Evolutionary conservation across 92 coral and sea anemone species (phyloP), one percentile per base, ranked within the genome.

Genomic region (Parazoanthus darwini): DNA sequence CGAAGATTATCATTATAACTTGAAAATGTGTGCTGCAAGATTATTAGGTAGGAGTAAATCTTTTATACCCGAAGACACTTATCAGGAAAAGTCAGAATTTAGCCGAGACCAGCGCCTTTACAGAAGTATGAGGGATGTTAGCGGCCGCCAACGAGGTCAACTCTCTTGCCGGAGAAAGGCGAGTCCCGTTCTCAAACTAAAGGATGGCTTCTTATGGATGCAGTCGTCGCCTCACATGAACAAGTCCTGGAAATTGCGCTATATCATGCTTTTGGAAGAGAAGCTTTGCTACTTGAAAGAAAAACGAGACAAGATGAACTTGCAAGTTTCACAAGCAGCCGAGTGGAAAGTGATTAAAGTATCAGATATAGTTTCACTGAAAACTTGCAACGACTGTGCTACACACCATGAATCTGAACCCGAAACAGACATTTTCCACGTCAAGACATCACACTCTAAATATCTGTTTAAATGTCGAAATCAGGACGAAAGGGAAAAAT

Each of bases 241-340:
- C 35, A 84, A 84, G 71, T 54, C 79, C 20, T 84, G 87, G 87
- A 84, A 84, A 48, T n/a, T 84, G 5, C 87, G 87, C 6, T 84
- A 84, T 44, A 50, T 84, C 20, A 84, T 84, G 87, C 79, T 84
- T 0, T 44, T 84, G 87, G 87, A 84, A 42, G 87, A 68, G 9
- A 71, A 71, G 44, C 87, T 84, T 73, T 84, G 87, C 51, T 84
- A 70, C 44, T 73, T 84, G 87, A 84, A 84, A n/a, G 87, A 84
- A 48, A 46, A 71, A 33, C 87, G 87, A 84, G 87, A 84, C 79
- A 84, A 84, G 87, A 46, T 80, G 35, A 80, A 58, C 68, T 80
- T 80, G 22, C 85, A 80, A 37, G 78, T 71, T 16, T 35, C 87
- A 5, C 51, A 84, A 44, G 58, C 63, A 15, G 87, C 66, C 26